These are phyloP conservation scores for Lordiphosa mommai DNA, from an alignment of 1,140 invertebrate species.

Conservation along the genomic window DNA sequence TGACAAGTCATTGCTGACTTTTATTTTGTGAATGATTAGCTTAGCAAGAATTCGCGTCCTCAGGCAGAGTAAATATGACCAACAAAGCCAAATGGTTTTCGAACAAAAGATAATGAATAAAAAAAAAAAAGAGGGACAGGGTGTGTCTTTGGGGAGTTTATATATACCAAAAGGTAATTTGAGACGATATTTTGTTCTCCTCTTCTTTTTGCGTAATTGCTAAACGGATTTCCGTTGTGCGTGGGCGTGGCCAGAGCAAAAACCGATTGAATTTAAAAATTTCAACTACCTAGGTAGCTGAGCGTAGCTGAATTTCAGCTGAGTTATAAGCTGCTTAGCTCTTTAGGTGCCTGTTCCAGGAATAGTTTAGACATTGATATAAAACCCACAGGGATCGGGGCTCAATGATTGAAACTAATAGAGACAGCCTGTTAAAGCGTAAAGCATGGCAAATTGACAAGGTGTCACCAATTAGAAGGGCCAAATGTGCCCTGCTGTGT, in stretches of 20 bases:
- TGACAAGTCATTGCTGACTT: conserved; percentile 53
- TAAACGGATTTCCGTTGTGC: conserved; percentile 68
- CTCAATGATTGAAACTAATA: conserved; percentile 62
- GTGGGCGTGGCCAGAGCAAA: conserved; percentile 51
- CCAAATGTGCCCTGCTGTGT: conserved; percentile 30
- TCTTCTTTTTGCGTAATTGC: conserved; percentile 52
- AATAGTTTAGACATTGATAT: conserved; percentile 75
- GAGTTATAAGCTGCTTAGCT: conserved; percentile 58
- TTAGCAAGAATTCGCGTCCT: conserved; percentile 74
- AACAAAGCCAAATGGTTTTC: conserved; percentile 38
- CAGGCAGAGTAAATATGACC: conserved; percentile 49
- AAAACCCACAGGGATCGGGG: conserved; percentile 68
- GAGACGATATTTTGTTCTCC: conserved; percentile 35
- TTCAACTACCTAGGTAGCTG: not conserved
- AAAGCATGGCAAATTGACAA: conserved; percentile 68
- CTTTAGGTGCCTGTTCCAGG: conserved; percentile 35
- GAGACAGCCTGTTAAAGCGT: conserved; percentile 68
- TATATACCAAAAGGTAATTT: conserved; percentile 41
- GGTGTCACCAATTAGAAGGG: conserved; percentile 68
- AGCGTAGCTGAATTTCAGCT: conserved; percentile 9
- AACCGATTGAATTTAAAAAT: conserved; percentile 48
- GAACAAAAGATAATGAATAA: conserved; percentile 66
- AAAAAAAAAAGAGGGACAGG: conserved; percentile 10
- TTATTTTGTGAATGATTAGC: conserved; percentile 60
- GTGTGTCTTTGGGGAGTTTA: conserved; percentile 32